Evolutionary conservation across 2,113 vertebrate species (phyloP).

Genomic region (Seriola dumerili): DNA sequence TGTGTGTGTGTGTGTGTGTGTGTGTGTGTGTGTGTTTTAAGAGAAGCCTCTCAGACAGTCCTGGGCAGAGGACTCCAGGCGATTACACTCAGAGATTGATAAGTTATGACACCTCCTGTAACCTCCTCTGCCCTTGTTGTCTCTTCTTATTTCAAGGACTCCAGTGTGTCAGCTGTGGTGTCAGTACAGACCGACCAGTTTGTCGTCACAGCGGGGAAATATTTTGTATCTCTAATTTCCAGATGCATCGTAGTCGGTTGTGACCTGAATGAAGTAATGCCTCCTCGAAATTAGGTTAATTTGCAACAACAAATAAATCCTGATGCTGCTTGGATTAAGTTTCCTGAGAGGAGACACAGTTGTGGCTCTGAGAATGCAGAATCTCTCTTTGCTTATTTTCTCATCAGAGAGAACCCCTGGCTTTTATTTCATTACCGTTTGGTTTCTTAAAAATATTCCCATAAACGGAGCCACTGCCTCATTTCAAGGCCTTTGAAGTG

Average conservation of each 20-base stretch:
- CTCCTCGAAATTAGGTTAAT: no score
- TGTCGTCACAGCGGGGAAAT: no score
- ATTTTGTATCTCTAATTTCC: no score
- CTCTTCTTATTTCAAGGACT: not conserved
- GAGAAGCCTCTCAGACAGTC: not conserved
- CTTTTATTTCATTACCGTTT: not conserved
- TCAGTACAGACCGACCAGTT: no score
- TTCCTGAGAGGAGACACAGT: no score
- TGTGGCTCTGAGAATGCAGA: no score
- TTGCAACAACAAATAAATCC: no score
- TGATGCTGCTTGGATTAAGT: no score
- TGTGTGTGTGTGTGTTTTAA: slow-evolving; percentile 12
- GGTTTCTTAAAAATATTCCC: not conserved
- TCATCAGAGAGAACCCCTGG: not conserved
- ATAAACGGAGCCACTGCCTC: not conserved
- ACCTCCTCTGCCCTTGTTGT: slow-evolving; percentile 11
- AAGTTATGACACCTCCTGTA: slow-evolving; percentile 50
- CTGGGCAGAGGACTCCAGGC: slow-evolving; percentile 1
- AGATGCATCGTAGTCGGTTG: no score
- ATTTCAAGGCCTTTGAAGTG: not conserved
- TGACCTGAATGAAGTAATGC: no score
- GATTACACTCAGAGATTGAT: slow-evolving; percentile 40
- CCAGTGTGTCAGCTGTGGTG: no score
- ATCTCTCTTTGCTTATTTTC: not conserved
- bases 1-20: slow-evolving; percentile 33